A percentile compares a stretch with the other conserved stretches of the same genome.
Evolutionary conservation across 2,797 vertebrate genomes (phyloP).

Genomic region (Pelochelys cantorii): DNA sequence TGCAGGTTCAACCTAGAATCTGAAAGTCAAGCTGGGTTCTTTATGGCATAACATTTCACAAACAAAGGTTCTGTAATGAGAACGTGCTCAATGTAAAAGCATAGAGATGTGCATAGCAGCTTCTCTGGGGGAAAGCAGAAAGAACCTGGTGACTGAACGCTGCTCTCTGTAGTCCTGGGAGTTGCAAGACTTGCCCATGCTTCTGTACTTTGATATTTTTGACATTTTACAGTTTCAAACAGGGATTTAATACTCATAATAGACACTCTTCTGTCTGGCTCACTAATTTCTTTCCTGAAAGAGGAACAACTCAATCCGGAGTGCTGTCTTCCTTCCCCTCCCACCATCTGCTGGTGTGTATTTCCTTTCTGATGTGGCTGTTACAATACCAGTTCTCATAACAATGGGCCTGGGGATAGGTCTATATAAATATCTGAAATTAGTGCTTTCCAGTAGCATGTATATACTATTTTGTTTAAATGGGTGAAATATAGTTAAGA

Average conservation of each 20-base stretch:
- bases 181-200: constrained; percentile 16
- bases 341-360: neutral
- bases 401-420: neutral
- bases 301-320: accelerated
- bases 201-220: constrained; percentile 41
- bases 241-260: constrained; percentile 32
- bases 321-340: neutral
- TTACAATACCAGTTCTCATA: no score
- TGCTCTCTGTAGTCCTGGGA: constrained; percentile 37
- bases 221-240: constrained; percentile 40
- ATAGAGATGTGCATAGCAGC: neutral
- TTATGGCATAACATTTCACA: neutral
- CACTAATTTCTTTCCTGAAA: neutral
- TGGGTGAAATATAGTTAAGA: neutral
- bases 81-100: neutral
- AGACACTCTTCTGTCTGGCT: neutral
- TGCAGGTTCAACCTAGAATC: neutral
- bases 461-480: neutral
- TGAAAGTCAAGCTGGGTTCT: neutral
- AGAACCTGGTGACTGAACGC: neutral
- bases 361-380: no score
- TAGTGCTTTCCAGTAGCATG: neutral
- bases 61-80: neutral
- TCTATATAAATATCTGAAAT: neutral
- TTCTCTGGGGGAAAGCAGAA: constrained; percentile 16